Evolutionary conservation across 2,113 vertebrate species (phyloP), one percentile per base, ranked within the genome.

Genomic region (Romanogobio albipinnatus): DNA sequence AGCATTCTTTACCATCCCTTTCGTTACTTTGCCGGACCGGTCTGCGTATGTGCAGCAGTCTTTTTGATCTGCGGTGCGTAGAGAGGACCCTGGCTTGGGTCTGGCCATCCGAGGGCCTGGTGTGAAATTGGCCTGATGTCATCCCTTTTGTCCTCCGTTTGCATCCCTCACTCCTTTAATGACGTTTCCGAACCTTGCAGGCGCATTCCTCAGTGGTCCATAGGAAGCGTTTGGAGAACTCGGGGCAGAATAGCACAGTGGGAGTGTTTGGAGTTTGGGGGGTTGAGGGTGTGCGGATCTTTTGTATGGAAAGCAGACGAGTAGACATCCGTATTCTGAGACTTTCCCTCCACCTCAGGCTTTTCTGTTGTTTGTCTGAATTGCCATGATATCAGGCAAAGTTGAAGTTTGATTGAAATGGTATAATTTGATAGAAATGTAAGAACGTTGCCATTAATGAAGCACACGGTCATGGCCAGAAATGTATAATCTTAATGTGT

Each of bases 111-210:
- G 95, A 98, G 97, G 97, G 95, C 97, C 96, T 96, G 97, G 96
- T 98, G 97, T 99, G 98, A 99, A 99, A 99, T 99, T 96, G 93
- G 97, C 95, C 98, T 98, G 98, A 99, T 99, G 97, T 99, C 96
- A 97, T 97, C 95, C 96, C 94, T 92, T 95, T 96, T 97, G 96
- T 98, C 95, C 96, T 97, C 96, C 96, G 95, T 96, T 96, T 96
- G 96, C 96, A 96, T 97, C 96, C 96, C 95, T 96, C 96, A 95
- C 96, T 96, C 97, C 96, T 80, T 98, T 98, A 98, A 98, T 97
- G 97, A 97, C 97, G 96, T 97, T 98, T 98, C 97, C 97, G 96
- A 96, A 94, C 95, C 96, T 97, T 96, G 93, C 96, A 96, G 96
- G 70, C 96, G 95, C 96, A 99, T 98, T 97, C 97, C 96, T 97